phyloP scores from a whole-genome alignment of 2,797 vertebrate genomes.

The Tapera naevia region DNA sequence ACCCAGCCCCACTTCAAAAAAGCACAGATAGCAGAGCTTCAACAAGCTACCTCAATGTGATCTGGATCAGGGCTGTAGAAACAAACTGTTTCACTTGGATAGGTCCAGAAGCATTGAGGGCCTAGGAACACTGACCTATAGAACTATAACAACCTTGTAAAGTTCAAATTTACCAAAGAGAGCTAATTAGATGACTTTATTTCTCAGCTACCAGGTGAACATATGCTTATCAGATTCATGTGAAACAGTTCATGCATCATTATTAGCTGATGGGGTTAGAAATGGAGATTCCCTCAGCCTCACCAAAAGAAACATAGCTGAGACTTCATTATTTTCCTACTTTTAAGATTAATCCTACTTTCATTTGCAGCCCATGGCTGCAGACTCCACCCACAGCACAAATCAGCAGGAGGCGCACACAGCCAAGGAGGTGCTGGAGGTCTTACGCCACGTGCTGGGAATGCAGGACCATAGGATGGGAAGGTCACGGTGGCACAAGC shows the following conservation, averaged over 20 bases:
- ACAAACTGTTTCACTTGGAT: not conserved
- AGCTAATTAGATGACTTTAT: not conserved
- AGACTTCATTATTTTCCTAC: fast-evolving
- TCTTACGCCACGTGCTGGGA: not conserved
- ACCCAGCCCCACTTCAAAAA: not conserved
- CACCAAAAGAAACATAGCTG: not conserved
- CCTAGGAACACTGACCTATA: not conserved
- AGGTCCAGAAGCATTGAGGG: not conserved
- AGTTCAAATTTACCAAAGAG: not conserved
- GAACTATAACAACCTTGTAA: not conserved
- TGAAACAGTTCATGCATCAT: not conserved
- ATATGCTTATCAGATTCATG: not conserved
- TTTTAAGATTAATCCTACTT: not conserved
- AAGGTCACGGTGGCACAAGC: not conserved
- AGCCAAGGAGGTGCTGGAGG: not conserved
- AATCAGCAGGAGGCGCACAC: not conserved
- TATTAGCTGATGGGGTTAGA: not conserved
- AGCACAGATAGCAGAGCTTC: not conserved
- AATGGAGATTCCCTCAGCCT: not conserved
- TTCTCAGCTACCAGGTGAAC: not conserved
- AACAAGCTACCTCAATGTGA: not conserved
- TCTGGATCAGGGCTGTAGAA: not conserved
- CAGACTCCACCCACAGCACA: not conserved
- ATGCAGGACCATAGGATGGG: not conserved
- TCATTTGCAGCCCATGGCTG: not conserved